Evolutionary conservation across 2,113 vertebrate species (phyloP).

Genomic region (Chroicocephalus ridibundus): DNA sequence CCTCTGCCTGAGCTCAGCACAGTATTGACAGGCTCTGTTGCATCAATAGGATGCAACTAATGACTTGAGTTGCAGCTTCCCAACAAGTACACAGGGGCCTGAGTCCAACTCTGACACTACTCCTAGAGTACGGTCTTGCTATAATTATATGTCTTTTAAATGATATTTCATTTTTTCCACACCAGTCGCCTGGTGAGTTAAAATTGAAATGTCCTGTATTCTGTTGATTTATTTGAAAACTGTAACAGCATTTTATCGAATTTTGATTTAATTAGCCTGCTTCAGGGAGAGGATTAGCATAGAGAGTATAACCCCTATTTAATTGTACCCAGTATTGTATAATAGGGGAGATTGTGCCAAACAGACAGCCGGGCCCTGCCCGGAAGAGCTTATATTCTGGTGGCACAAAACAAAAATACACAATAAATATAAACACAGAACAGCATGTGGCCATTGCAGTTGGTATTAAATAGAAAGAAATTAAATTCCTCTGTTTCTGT

Average conservation of each 20-base stretch:
- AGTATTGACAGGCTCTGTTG: not conserved
- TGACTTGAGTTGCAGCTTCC: not conserved
- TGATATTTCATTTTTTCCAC: not conserved
- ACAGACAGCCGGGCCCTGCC: not conserved
- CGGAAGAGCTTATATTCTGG: not conserved
- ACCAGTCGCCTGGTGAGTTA: not conserved
- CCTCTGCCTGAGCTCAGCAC: not conserved
- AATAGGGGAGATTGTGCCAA: not conserved
- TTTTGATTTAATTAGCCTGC: slow-evolving; percentile 20
- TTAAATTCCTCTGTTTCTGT: not conserved
- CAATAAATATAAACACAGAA: slow-evolving; percentile 10
- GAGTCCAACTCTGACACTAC: not conserved
- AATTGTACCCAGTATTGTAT: not conserved
- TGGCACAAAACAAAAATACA: not conserved
- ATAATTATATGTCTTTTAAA: not conserved
- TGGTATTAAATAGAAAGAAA: not conserved
- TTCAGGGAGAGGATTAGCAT: not conserved
- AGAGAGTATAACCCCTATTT: not conserved
- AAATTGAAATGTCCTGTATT: not conserved
- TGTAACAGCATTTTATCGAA: not conserved
- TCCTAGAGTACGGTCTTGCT: not conserved
- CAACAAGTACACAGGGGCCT: too few relatives aligned
- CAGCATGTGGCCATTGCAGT: not conserved
- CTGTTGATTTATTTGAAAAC: not conserved
- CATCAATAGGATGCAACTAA: not conserved